A percentile compares a stretch with the other conserved stretches of the same genome.
These are phyloP conservation scores for Zonotrichia leucophrys DNA, from an alignment of 2,113 vertebrate genomes.

Conservation along the genomic window DNA sequence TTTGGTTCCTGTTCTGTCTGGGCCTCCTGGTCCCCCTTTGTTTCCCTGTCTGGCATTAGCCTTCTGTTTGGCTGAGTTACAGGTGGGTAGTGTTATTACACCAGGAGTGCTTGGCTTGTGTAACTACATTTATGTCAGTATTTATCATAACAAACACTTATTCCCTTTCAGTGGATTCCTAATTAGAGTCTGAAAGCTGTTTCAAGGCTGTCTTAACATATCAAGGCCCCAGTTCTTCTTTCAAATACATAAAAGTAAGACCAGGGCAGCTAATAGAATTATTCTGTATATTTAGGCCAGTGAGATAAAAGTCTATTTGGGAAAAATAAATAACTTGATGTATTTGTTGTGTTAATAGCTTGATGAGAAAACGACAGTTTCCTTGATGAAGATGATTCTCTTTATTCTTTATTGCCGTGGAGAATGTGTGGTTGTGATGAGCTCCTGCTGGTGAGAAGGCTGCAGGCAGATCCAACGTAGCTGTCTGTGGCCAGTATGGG, in stretches of 20 bases:
- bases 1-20: constrained; percentile 1
- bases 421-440: neutral
- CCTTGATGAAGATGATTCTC: neutral
- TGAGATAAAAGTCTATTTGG: neutral
- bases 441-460: neutral
- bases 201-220: neutral
- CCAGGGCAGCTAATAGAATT: neutral
- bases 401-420: neutral
- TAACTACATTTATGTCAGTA: constrained; percentile 24
- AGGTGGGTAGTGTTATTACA: constrained; percentile 13
- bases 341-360: neutral
- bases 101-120: neutral
- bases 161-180: neutral
- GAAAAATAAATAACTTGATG: neutral
- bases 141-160: constrained; percentile 28
- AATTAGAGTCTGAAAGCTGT: constrained; percentile 2
- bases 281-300: neutral
- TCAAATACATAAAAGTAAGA: neutral
- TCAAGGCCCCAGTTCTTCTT: neutral
- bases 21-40: neutral
- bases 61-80: constrained; percentile 1
- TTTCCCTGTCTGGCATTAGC: neutral
- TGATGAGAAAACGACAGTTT: neutral
- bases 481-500: neutral
- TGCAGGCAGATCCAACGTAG: neutral